phyloP scores from a whole-genome alignment of 2,797 vertebrate species.

The Danio aesculapii region DNA sequence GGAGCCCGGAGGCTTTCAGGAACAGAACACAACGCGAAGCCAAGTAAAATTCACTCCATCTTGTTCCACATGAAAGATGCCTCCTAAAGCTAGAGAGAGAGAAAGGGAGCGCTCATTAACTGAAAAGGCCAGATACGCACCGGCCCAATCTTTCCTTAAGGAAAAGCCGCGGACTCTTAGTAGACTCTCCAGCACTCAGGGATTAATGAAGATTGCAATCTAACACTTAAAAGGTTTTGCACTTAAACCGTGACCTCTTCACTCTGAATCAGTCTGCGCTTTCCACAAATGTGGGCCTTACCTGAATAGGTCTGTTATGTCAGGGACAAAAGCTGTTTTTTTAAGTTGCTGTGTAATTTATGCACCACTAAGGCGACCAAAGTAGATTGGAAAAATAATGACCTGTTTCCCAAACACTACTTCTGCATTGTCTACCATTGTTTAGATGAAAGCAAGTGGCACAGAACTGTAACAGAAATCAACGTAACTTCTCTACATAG shows the following conservation, averaged over 20 bases:
- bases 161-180: slow-evolving; percentile 27
- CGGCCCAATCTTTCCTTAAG: slow-evolving; percentile 25
- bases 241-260: slow-evolving; percentile 46
- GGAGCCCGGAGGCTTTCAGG: slow-evolving; percentile 31
- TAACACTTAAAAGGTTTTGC: slow-evolving; percentile 45
- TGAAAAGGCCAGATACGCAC: slow-evolving; percentile 42
- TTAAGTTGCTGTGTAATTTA: slow-evolving; percentile 12
- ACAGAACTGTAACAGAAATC: neutral
- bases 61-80: slow-evolving; percentile 48
- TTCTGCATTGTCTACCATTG: neutral
- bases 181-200: slow-evolving; percentile 35
- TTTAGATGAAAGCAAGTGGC: neutral
- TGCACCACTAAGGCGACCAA: neutral
- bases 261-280: slow-evolving; percentile 10
- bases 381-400: neutral
- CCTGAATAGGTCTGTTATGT: slow-evolving; percentile 23
- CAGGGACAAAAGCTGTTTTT: neutral
- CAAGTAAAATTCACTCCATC: slow-evolving; percentile 42
- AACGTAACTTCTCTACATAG: neutral
- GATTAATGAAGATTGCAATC: slow-evolving; percentile 52
- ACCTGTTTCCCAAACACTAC: neutral
- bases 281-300: slow-evolving; percentile 12
- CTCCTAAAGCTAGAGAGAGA: slow-evolving; percentile 38
- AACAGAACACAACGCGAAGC: slow-evolving; percentile 32
- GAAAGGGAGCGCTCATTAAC: slow-evolving; percentile 31